A percentile compares a stretch with the other conserved stretches of the same genome.
These are phyloP conservation scores for Dendrophyllia cribrosa DNA, from an alignment of 64 coral and sea anemone species.

Conservation along the genomic window DNA sequence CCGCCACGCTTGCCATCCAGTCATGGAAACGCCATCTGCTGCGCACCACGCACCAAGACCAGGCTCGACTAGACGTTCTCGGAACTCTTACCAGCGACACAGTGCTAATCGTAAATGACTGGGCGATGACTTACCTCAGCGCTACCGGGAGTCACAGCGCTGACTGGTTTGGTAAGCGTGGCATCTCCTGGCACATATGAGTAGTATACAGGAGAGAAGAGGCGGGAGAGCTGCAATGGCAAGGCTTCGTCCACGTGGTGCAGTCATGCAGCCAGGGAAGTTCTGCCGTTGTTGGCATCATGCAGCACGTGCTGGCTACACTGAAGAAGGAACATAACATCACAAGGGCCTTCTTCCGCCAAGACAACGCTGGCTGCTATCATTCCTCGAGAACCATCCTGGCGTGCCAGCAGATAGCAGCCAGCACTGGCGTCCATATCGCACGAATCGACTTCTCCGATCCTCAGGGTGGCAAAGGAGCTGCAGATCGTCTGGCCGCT, in stretches of 20 bases:
- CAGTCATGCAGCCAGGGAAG: slow-evolving; percentile 42
- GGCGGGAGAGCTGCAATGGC: slow-evolving; percentile 2
- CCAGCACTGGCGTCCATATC: too few relatives aligned
- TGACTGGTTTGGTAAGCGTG: slow-evolving; percentile 54
- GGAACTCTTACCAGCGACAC: slow-evolving; percentile 7
- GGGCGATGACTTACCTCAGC: slow-evolving; percentile 56
- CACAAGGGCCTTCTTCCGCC: slow-evolving; percentile 23
- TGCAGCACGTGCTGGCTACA: slow-evolving; percentile 32
- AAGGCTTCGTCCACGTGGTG: slow-evolving; percentile 34
- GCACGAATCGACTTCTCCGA: too few relatives aligned
- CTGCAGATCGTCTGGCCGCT: slow-evolving; percentile 31
- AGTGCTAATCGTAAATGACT: slow-evolving; percentile 11
- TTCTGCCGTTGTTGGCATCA: slow-evolving; percentile 7
- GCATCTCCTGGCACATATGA: slow-evolving; percentile 57
- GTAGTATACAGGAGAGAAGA: not conserved
- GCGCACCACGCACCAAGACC: slow-evolving; percentile 16
- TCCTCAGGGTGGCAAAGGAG: too few relatives aligned
- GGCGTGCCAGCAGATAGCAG: too few relatives aligned
- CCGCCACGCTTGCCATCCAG: slow-evolving; percentile 4
- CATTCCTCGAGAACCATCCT: slow-evolving; percentile 37
- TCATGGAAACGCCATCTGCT: slow-evolving; percentile 51
- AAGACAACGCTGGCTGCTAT: slow-evolving; percentile 36
- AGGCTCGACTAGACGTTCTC: slow-evolving; percentile 25
- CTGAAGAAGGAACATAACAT: slow-evolving; percentile 34
- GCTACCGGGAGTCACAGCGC: slow-evolving; percentile 33